Base-by-base conservation (phyloP, 2,797 vertebrate species). In the Neosalanx taihuensis region DNA sequence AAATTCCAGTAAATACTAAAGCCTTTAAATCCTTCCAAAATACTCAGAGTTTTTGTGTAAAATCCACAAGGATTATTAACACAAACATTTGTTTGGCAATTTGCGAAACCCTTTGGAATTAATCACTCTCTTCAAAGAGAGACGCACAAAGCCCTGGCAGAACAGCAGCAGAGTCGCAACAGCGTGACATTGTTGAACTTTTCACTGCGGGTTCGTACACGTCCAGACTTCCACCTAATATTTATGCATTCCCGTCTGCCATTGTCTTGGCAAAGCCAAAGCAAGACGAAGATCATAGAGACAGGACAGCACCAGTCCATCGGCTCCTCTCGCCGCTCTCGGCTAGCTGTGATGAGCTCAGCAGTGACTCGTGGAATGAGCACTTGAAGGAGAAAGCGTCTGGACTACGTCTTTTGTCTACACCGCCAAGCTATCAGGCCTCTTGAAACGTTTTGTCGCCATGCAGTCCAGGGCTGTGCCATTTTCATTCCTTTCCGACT, bases 401-500 rank as follows among this genome's bases (percentile, higher is more conserved):
- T 91, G 89, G 90, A 89, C 20, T 87, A 80, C 79, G 69, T 91
- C 89, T 89, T 80, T 29, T 67, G 77, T 76, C 77, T 58, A 75
- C 74, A 84, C 49, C 83, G 86, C 81, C 80, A 78, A 86, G 81
- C 83, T 76, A 60, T 71, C 75, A 29, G 71, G 83, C 69, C 86
- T 85, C 89, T 89, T 87, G 83, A 88, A 90, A 76, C 73, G 64
- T 85, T 79, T 89, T 81, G 87, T 90, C 88, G 83, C 88, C 89
- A 85, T 79, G 85, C 85, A 75, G 87, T 87, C 88, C 87, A 20
- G 85, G 12, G 76, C 71, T 6, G 53, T 69, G 85, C 85, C 87
- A 87, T 89, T 91, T 90, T 91, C 86, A 89, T 91, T 92, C 87
- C 87, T 81, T 79, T 20, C 70, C 86, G 67, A 83, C 78, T 70